These are phyloP conservation scores for Sylvietta virens DNA, from an alignment of 2,113 vertebrate species.

Conservation along the genomic window DNA sequence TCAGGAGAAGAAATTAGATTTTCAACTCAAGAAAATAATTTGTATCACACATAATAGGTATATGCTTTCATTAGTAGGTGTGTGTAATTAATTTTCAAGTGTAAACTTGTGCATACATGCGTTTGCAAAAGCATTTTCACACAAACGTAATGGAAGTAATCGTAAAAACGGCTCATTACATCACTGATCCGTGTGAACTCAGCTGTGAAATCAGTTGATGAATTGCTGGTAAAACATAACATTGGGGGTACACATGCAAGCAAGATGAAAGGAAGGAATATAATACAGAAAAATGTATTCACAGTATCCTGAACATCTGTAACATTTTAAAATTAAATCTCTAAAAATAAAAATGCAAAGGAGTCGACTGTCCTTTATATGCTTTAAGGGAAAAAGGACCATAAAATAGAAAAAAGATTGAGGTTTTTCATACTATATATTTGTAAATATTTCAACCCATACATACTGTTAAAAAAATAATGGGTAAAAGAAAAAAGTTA, in stretches of 20 bases:
- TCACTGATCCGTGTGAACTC: conserved; percentile 67
- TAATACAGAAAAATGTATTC: conserved; percentile 28
- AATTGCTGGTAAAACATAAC: conserved; percentile 29
- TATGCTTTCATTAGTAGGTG: conserved; percentile 10
- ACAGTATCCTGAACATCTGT: neutral
- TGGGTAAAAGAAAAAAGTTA: neutral
- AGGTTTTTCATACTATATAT: neutral
- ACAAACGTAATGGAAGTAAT: conserved; percentile 9
- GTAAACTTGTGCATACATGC: conserved; percentile 20
- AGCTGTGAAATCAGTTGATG: conserved; percentile 48
- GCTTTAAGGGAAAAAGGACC: neutral
- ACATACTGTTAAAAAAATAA: neutral
- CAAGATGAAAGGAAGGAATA: conserved; percentile 27
- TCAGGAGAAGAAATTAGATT: neutral
- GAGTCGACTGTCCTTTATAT: neutral
- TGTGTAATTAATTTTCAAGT: conserved; percentile 18
- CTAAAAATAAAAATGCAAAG: neutral
- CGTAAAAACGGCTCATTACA: conserved; percentile 20
- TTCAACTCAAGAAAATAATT: neutral
- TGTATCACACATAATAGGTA: neutral
- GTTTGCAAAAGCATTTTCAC: conserved; percentile 25
- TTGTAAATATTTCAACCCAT: neutral
- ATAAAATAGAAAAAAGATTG: neutral
- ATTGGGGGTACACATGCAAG: conserved; percentile 49
- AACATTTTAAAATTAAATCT: neutral